Percentiles rank a stretch among this genome's conserved stretches.
phyloP scores from a whole-genome alignment of 1,140 invertebrate genomes.

The Chionoecetes opilio region DNA sequence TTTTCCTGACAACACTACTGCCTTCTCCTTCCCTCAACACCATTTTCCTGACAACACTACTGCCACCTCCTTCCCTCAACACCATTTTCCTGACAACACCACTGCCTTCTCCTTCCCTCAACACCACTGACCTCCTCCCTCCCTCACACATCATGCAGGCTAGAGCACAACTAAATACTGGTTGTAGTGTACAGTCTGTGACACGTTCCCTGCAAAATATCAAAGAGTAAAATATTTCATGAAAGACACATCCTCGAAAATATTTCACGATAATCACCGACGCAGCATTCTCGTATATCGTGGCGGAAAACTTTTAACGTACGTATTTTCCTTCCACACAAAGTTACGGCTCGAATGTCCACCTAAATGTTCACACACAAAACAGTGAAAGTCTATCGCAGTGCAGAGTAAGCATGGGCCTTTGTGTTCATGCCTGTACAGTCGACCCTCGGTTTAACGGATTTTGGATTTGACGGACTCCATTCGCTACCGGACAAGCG shows the following conservation, averaged over 20 bases:
- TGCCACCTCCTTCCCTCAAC: too few relatives aligned
- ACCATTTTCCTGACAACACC: too few relatives aligned
- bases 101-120: not conserved
- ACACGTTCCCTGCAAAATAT: not conserved
- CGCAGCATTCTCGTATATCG: not conserved
- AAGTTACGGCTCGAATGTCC: not conserved
- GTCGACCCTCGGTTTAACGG: too few relatives aligned
- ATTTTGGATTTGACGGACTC: too few relatives aligned
- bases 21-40: not conserved
- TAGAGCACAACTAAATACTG: conserved; percentile 47
- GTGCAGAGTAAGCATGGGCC: not conserved
- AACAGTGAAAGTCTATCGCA: not conserved
- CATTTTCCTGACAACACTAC: too few relatives aligned
- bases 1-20: too few relatives aligned
- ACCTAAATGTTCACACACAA: not conserved
- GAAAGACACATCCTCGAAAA: conserved; percentile 17
- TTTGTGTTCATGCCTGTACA: not conserved
- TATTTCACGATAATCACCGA: not conserved
- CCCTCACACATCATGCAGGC: conserved; percentile 36
- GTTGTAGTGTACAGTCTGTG: conserved; percentile 1
- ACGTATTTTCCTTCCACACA: not conserved
- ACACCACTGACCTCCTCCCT: not conserved
- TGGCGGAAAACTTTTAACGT: not conserved
- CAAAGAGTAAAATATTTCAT: not conserved
- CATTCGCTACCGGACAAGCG: too few relatives aligned